Evolutionary conservation across 2,797 vertebrate genomes (phyloP).

Genomic region (Alectoris magna): DNA sequence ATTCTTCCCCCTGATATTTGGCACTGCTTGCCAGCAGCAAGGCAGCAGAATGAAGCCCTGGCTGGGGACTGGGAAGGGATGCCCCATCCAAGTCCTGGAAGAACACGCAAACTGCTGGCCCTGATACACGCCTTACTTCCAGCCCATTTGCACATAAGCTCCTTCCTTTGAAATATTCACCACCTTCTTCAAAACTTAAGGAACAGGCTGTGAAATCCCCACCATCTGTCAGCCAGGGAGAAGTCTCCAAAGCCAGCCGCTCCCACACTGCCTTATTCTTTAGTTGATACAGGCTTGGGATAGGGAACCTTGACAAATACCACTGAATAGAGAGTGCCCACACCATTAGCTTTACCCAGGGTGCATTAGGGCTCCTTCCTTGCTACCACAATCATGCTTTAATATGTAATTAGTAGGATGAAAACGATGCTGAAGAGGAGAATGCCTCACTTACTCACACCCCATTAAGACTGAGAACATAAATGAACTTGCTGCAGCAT

Average conservation of each 20-base stretch:
- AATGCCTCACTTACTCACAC: background rate
- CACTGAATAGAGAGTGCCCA: background rate
- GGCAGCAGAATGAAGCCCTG: background rate
- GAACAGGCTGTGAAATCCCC: background rate
- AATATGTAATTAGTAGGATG: slow-evolving; percentile 16
- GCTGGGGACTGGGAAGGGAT: background rate
- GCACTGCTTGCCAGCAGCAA: background rate
- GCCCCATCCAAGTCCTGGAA: background rate
- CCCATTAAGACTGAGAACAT: background rate
- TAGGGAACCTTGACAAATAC: background rate
- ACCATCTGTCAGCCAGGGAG: background rate
- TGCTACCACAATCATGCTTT: background rate
- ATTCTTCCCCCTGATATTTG: too few relatives aligned
- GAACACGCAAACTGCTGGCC: rapidly evolving
- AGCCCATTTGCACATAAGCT: background rate
- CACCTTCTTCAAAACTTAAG: background rate
- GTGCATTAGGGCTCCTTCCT: background rate
- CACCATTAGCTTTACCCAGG: background rate
- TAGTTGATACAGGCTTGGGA: background rate
- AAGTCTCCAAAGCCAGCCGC: background rate
- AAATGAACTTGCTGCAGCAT: background rate
- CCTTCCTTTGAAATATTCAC: background rate
- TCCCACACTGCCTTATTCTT: slow-evolving; percentile 6
- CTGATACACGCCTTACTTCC: rapidly evolving
- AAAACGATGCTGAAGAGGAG: background rate